Base-by-base conservation (phyloP, 1,140 invertebrate genomes). In the Drosophila virilis region DNA sequence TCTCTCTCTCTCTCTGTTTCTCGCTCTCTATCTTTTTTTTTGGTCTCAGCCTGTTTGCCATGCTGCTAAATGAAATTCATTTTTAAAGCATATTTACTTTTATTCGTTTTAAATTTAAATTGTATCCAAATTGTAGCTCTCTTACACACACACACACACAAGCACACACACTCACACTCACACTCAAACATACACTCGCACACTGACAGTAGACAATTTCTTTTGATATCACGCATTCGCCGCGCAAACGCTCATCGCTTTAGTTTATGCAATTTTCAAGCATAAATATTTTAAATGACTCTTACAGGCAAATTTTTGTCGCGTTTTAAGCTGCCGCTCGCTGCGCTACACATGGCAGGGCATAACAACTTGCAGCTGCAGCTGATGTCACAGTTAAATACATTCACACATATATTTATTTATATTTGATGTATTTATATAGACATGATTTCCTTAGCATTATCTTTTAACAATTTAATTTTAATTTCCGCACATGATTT, bases 241-340 rank as follows among this genome's bases (percentile, higher is more conserved):
- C 46, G 48, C 60, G 52, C 57, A 62, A 72, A 50, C 64, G 33
- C n/a, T 43, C 51, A 40, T 22, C 51, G 51, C 58, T 57, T 15
- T 64, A 72, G 67, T 52, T 74, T 66, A 50, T 74, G 54, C 74
- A 75, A 72, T 86, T 85, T 72, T 46, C 59, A 51, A 54, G 60
- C 73, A 78, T 75, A 78, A 81, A 86, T 85, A 86, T 86, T 86
- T 86, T 48, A 86, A 86, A 72, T 65, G 59, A 46, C 66, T 86
- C 86, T 86, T 78, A 60, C 66, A 80, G 71, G 66, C 74, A 69
- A 50, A 80, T 77, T 61, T 68, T 71, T 60, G 40, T 70, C 74
- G 62, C 76, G 74, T 54, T 58, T n/a, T 46, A 60, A 38, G 57
- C 33, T 59, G 42, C 58, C 33, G 17, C 12, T 22, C 22, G 22